Base-by-base conservation (phyloP, 1,140 invertebrate genomes). In the Tetragonula clypearis region DNA sequence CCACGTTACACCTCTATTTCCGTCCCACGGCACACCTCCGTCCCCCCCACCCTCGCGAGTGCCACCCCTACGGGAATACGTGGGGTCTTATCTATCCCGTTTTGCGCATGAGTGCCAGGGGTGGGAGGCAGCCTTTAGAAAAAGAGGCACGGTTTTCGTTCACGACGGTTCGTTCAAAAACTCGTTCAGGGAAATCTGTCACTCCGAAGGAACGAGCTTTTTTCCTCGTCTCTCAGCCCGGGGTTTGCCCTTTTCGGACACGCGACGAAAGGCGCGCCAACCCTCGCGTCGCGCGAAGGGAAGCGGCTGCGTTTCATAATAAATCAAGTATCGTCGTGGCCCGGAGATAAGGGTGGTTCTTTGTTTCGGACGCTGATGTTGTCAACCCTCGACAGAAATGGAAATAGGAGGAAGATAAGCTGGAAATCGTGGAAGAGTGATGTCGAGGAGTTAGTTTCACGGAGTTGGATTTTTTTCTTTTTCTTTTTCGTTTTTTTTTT, bases 101-200 rank as follows among this genome's bases (percentile, higher is more conserved):
- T 85, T 82, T 82, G 83, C 78, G 83, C 72, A 82, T 81, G 82
- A 87, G 71, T 73, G 88, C 87, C 87, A 86, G 85, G 75, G 88
- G 79, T 83, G 82, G 80, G 68, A 85, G 89, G 86, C 78, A 82
- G 84, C 85, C 71, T 68, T 86, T 86, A 85, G 86, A 91, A 90
- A 92, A 87, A 89, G 87, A 91, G 81, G 87, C 75, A 86, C 82
- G 84, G 84, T 78, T 79, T 74, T 85, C 84, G 86, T 90, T 81
- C 82, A 83, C 87, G 83, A 83, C 80, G 81, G 82, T 79, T 88
- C 86, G 79, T 89, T 91, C 85, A 87, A 85, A 88, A 92, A 68
- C 58, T 80, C 78, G 83, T 86, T 79, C 65, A 81, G 66, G 68
- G 60, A 53, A 90, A 77, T 81, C 76, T 66, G 80, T 84, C 77